Evolutionary conservation across 2,888 invertebrate species (phyloP).

Genomic region (Tetranychus truncatus): DNA sequence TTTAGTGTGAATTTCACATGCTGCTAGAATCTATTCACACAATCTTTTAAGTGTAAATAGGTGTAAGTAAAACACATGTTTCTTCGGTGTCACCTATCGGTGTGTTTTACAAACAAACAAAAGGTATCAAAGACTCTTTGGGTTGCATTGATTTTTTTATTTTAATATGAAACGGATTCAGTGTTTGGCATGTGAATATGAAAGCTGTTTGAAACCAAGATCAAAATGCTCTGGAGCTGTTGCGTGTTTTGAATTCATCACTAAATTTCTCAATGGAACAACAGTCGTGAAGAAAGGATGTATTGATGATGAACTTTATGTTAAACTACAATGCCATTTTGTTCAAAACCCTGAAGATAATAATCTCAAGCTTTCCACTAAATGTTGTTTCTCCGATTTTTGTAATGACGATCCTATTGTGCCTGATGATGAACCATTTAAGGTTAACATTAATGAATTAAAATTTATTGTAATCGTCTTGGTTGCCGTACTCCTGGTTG

Average conservation of each 20-base stretch:
- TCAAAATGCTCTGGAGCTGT: neutral
- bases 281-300: neutral
- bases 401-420: neutral
- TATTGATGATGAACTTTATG: neutral
- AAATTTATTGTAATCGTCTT: neutral
- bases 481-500: neutral
- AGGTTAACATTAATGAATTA: neutral
- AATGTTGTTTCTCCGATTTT: neutral
- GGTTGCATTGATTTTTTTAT: neutral
- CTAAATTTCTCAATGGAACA: neutral
- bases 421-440: neutral
- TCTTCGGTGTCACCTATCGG: too few relatives aligned
- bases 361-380: neutral
- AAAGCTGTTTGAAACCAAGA: neutral
- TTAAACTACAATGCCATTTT: neutral
- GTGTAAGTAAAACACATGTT: too few relatives aligned
- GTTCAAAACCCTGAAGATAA: neutral
- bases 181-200: neutral
- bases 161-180: neutral
- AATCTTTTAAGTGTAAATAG: too few relatives aligned
- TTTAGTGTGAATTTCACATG: too few relatives aligned
- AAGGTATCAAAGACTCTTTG: too few relatives aligned
- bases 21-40: too few relatives aligned
- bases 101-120: too few relatives aligned
- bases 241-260: neutral